Evolutionary conservation across 1,140 invertebrate species (phyloP).

Genomic region (Euwallacea similis): DNA sequence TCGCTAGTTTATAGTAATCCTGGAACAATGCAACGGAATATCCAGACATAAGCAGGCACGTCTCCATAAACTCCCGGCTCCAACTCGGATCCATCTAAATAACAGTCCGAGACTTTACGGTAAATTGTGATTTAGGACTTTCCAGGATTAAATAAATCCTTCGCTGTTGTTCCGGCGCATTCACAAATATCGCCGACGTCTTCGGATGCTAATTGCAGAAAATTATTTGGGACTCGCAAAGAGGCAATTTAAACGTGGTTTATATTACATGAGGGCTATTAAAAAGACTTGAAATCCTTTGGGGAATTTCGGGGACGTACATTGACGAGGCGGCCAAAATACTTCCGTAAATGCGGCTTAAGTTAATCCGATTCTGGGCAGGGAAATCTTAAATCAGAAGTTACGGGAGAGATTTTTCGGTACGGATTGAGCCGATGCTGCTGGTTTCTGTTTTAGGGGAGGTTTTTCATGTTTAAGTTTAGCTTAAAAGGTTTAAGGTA

Average conservation of each 20-base stretch:
- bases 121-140: conserved; percentile 11
- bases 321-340: conserved; percentile 15
- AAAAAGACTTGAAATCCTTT: neutral
- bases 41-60: conserved; percentile 7
- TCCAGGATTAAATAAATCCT: conserved; percentile 14
- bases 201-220: neutral
- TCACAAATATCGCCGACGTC: neutral
- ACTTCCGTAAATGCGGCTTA: conserved; percentile 28
- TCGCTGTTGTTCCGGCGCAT: neutral
- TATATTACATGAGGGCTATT: neutral
- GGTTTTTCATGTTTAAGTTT: too few species aligned
- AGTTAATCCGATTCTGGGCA: conserved; percentile 30
- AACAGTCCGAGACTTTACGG: neutral
- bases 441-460: too few species aligned
- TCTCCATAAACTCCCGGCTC: neutral
- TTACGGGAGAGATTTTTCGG: conserved; percentile 35
- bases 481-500: too few species aligned
- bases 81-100: conserved; percentile 1
- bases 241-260: too few species aligned
- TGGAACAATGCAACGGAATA: too few species aligned
- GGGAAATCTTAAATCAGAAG: conserved; percentile 41
- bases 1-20: too few species aligned
- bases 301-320: neutral
- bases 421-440: too few species aligned
- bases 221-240: too few species aligned